Evolutionary conservation across 2,888 invertebrate genomes (phyloP).

Genomic region (Drosophila prolongata): DNA sequence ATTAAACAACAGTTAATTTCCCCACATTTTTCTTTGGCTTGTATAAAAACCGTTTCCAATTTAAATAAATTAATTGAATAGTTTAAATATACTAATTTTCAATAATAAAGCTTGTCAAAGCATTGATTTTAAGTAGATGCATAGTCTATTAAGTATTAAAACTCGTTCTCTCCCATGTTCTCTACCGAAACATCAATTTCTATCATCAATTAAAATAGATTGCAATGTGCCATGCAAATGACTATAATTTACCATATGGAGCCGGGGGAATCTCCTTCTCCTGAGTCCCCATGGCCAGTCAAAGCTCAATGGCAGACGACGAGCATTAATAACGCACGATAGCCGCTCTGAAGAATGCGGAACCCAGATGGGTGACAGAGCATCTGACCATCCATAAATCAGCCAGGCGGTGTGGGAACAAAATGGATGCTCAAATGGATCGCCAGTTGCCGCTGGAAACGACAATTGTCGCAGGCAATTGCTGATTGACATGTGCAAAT

Average conservation of each 20-base stretch:
- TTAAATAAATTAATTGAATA: slow-evolving; percentile 10
- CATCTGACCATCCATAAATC: slow-evolving; percentile 24
- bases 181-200: background rate
- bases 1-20: slow-evolving; percentile 1
- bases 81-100: slow-evolving; percentile 2
- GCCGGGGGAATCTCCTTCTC: slow-evolving; percentile 3
- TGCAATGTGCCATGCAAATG: slow-evolving; percentile 35
- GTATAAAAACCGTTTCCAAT: background rate
- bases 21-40: background rate
- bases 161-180: background rate
- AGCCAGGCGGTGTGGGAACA: slow-evolving; percentile 19
- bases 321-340: slow-evolving; percentile 54
- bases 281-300: slow-evolving; percentile 40
- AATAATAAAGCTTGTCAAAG: background rate
- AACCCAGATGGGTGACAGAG: slow-evolving; percentile 39
- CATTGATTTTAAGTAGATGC: background rate
- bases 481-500: slow-evolving; percentile 74
- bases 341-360: slow-evolving; percentile 60
- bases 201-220: slow-evolving; percentile 32
- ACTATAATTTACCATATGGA: slow-evolving; percentile 24
- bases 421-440: slow-evolving; percentile 5
- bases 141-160: background rate
- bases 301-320: slow-evolving; percentile 59
- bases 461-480: slow-evolving; percentile 35
- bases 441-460: slow-evolving; percentile 32